Evolutionary conservation across 2,888 invertebrate species (phyloP).

Genomic region (Diarsia rubi): DNA sequence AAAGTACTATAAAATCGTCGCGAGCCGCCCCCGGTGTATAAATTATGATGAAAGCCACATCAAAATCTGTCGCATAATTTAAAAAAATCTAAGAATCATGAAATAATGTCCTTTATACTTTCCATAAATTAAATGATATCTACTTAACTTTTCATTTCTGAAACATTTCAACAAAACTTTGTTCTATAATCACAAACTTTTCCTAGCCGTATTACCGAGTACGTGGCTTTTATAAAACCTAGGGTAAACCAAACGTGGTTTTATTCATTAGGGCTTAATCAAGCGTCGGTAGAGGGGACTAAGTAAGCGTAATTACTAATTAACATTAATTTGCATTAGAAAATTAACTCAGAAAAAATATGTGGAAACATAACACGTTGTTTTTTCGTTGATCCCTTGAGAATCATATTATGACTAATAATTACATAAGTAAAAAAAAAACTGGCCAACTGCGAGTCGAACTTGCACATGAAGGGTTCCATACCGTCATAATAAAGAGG

Average conservation of each 20-base stretch:
- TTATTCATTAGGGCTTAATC: slow-evolving; percentile 23
- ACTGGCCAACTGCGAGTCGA: too few species aligned
- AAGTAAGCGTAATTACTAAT: slow-evolving; percentile 24
- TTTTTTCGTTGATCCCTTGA: not conserved
- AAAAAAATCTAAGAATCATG: not conserved
- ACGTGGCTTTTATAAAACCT: slow-evolving; percentile 10
- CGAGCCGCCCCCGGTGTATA: not conserved
- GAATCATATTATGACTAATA: not conserved
- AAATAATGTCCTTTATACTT: not conserved
- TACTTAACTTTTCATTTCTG: not conserved
- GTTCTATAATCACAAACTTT: not conserved
- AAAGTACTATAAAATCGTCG: not conserved
- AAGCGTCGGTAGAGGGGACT: slow-evolving; percentile 7
- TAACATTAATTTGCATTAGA: slow-evolving; percentile 42
- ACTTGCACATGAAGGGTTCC: too few species aligned
- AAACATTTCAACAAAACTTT: not conserved
- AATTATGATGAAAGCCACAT: not conserved
- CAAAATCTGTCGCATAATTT: not conserved
- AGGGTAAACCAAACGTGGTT: not conserved
- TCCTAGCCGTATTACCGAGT: not conserved
- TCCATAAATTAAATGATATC: not conserved
- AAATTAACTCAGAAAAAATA: slow-evolving; percentile 4
- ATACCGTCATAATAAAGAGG: too few species aligned
- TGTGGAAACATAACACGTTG: not conserved
- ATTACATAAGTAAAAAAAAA: not conserved